Evolutionary conservation across 2,797 vertebrate genomes (phyloP).

Genomic region (Philypnodon macrostomus): DNA sequence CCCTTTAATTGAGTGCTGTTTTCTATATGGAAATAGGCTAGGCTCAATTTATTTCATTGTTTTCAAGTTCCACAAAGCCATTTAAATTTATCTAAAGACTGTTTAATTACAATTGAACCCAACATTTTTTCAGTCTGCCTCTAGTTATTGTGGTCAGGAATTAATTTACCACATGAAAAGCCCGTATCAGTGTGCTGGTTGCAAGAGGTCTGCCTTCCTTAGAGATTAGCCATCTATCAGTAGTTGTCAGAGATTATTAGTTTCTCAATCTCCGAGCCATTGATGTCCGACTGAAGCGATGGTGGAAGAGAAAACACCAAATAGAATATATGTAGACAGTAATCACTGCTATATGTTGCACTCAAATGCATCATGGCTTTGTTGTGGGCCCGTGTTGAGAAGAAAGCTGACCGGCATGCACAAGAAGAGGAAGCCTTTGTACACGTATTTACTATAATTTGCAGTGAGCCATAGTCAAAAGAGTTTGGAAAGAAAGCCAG

Average conservation of each 20-base stretch:
- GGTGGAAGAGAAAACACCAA: slow-evolving; percentile 16
- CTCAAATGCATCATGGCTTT: slow-evolving; percentile 49
- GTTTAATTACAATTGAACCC: slow-evolving; percentile 68
- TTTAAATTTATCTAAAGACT: slow-evolving; percentile 51
- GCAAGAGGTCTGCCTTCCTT: slow-evolving; percentile 46
- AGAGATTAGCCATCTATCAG: slow-evolving; percentile 67
- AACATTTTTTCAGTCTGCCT: slow-evolving; percentile 50
- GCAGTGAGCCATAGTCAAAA: slow-evolving; percentile 64
- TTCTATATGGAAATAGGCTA: too few relatives aligned
- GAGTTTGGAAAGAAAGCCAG: slow-evolving; percentile 61
- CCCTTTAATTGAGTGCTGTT: too few relatives aligned
- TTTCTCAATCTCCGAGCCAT: slow-evolving; percentile 56
- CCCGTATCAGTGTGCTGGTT: slow-evolving; percentile 39
- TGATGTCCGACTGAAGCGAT: slow-evolving; percentile 48
- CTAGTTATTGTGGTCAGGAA: slow-evolving; percentile 59
- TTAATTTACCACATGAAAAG: slow-evolving; percentile 65
- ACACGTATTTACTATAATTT: slow-evolving; percentile 69
- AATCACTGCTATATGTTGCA: slow-evolving; percentile 40
- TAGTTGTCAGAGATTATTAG: slow-evolving; percentile 58
- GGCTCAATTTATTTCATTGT: too few relatives aligned
- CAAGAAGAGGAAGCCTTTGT: slow-evolving; percentile 59
- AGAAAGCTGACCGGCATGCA: slow-evolving; percentile 58
- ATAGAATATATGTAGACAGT: slow-evolving; percentile 21
- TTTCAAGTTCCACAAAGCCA: too few relatives aligned
- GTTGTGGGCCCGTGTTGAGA: slow-evolving; percentile 46